Percentiles rank a stretch among this genome's conserved stretches.
phyloP scores from a whole-genome alignment of 2,797 vertebrate genomes.

The Sebastes iracundus region DNA sequence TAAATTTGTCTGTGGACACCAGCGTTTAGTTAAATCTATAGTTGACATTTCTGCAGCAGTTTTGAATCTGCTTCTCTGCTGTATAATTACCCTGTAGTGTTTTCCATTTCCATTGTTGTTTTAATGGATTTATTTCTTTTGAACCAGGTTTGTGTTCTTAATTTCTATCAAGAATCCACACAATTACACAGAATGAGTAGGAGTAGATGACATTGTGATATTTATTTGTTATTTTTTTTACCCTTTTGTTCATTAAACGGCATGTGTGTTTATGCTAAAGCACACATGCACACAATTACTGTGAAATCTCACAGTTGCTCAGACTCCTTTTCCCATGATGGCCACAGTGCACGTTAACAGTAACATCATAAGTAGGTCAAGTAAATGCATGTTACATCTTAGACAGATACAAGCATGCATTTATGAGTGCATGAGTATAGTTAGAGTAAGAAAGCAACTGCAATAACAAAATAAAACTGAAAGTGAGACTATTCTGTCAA shows the following conservation, averaged over 20 bases:
- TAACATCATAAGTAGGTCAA: constrained; percentile 10
- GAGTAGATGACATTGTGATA: neutral
- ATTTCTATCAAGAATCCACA: neutral
- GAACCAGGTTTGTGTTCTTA: neutral
- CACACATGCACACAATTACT: neutral
- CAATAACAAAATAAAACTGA: neutral
- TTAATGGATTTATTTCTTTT: neutral
- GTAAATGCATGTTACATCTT: constrained; percentile 2
- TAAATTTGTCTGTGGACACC: neutral
- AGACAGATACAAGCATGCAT: neutral
- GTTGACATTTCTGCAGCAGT: neutral
- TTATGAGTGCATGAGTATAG: neutral
- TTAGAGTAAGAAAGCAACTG: neutral
- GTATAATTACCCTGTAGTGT: constrained; percentile 4
- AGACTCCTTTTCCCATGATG: neutral
- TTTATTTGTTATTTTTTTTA: neutral
- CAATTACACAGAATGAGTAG: neutral
- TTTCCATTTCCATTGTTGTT: neutral
- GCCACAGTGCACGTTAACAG: neutral
- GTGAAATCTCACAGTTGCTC: neutral
- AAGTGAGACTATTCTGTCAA: neutral
- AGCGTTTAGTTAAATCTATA: neutral
- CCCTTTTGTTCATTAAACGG: neutral
- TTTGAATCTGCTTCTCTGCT: neutral
- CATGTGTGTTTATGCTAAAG: neutral